phyloP scores from a whole-genome alignment of 1,140 invertebrate genomes.

The Trachymyrmex cornetzi region DNA sequence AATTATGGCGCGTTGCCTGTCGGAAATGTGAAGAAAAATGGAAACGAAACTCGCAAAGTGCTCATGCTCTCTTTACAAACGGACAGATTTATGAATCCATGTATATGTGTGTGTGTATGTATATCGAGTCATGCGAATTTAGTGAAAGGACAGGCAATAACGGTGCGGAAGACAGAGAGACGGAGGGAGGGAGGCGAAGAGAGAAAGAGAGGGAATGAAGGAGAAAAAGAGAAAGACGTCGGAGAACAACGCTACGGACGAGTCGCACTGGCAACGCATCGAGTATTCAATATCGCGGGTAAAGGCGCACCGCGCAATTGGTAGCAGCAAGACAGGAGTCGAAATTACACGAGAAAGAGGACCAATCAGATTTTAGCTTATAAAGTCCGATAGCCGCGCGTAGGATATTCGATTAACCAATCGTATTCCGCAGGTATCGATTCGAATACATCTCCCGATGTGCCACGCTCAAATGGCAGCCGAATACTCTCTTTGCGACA shows the following conservation, averaged over 20 bases:
- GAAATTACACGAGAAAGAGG: slow-evolving; percentile 86
- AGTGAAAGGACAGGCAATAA: slow-evolving; percentile 65
- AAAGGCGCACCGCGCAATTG: slow-evolving; percentile 85
- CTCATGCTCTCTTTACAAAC: slow-evolving; percentile 33
- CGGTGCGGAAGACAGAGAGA: slow-evolving; percentile 7
- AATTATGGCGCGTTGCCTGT: not conserved
- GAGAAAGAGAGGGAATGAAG: not conserved
- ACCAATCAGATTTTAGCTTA: slow-evolving; percentile 90
- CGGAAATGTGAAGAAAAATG: slow-evolving; percentile 40
- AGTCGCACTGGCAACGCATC: slow-evolving; percentile 74
- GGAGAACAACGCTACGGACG: slow-evolving; percentile 63
- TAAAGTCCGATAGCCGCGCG: slow-evolving; percentile 87
- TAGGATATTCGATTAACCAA: slow-evolving; percentile 88
- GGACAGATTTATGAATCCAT: slow-evolving; percentile 38
- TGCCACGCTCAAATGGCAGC: slow-evolving; percentile 67
- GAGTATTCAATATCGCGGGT: slow-evolving; percentile 81
- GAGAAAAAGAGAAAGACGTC: slow-evolving; percentile 23
- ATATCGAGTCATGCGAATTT: slow-evolving; percentile 43
- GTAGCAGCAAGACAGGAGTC: slow-evolving; percentile 83
- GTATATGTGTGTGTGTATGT: not conserved
- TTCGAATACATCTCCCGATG: slow-evolving; percentile 69
- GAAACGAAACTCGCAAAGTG: slow-evolving; percentile 32
- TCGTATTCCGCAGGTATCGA: slow-evolving; percentile 85
- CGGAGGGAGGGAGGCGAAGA: not conserved
- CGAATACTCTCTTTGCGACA: not conserved